Conservation (phyloP, 1,140 invertebrate species). For the Pomacea maculata region DNA sequence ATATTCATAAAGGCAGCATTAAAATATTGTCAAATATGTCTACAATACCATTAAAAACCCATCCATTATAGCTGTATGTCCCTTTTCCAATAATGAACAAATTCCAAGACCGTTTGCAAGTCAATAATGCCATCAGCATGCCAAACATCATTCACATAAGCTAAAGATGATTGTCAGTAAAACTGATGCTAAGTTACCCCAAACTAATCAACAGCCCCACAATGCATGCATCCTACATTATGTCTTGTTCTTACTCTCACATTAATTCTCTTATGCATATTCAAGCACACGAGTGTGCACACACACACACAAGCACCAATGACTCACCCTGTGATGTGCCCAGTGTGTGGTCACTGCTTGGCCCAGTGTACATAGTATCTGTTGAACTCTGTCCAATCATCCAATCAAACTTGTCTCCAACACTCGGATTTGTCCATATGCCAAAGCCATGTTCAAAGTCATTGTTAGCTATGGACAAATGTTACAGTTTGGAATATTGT, state of each 20-base stretch:
- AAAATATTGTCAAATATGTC: no score
- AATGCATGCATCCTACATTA: no score
- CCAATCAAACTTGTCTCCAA: conserved; percentile 59
- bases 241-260: not conserved
- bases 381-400: conserved; percentile 46
- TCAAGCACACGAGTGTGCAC: not conserved
- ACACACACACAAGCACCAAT: not conserved
- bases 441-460: conserved; percentile 51
- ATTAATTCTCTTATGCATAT: not conserved
- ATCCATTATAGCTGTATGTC: no score
- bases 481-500: not conserved
- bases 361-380: conserved; percentile 48
- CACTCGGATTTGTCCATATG: conserved; percentile 47
- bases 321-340: conserved; percentile 28
- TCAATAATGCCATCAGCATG: no score
- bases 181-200: no score
- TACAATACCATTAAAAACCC: no score
- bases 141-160: no score
- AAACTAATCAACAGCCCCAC: no score
- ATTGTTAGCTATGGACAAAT: conserved; percentile 42
- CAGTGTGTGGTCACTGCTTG: conserved; percentile 53
- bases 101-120: no score
- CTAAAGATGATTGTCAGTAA: no score
- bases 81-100: no score
- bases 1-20: no score